Evolutionary conservation across 2,888 invertebrate species (phyloP).

Genomic region (Cheilosia soror): DNA sequence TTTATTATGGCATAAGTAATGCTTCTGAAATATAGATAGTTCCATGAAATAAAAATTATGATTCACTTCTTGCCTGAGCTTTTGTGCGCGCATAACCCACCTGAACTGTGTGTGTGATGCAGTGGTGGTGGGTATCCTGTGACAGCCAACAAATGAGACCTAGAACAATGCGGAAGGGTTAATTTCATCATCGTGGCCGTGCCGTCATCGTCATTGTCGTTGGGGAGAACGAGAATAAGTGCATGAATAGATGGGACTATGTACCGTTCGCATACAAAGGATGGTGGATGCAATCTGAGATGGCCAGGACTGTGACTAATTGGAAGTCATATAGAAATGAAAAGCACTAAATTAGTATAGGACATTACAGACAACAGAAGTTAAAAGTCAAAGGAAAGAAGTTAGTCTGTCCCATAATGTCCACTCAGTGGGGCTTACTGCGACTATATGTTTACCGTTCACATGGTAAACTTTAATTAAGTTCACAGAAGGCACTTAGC

Average conservation of each 20-base stretch:
- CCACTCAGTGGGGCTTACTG: no score
- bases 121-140: slow-evolving; percentile 51
- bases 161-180: slow-evolving; percentile 72
- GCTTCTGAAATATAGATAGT: slow-evolving; percentile 75
- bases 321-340: slow-evolving; percentile 57
- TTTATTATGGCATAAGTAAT: slow-evolving; percentile 73
- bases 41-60: slow-evolving; percentile 70
- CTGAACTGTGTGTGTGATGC: slow-evolving; percentile 25
- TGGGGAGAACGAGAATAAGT: slow-evolving; percentile 11
- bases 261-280: slow-evolving; percentile 31
- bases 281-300: slow-evolving; percentile 40
- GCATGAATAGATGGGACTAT: slow-evolving; percentile 9
- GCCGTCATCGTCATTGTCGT: slow-evolving; percentile 30
- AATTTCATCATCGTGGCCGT: slow-evolving; percentile 64
- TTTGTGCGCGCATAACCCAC: slow-evolving; percentile 52
- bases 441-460: no score
- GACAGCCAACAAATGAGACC: slow-evolving; percentile 74
- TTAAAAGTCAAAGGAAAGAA: slow-evolving; percentile 33
- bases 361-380: slow-evolving; percentile 5
- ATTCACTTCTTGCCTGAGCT: slow-evolving; percentile 60
- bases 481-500: no score
- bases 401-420: no score
- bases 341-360: slow-evolving; percentile 49
- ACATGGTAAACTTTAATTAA: no score
- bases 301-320: slow-evolving; percentile 64